Evolutionary conservation across 2,888 invertebrate genomes (phyloP), one percentile per base, ranked within the genome.

Genomic region (Aproaerema taeniolella): DNA sequence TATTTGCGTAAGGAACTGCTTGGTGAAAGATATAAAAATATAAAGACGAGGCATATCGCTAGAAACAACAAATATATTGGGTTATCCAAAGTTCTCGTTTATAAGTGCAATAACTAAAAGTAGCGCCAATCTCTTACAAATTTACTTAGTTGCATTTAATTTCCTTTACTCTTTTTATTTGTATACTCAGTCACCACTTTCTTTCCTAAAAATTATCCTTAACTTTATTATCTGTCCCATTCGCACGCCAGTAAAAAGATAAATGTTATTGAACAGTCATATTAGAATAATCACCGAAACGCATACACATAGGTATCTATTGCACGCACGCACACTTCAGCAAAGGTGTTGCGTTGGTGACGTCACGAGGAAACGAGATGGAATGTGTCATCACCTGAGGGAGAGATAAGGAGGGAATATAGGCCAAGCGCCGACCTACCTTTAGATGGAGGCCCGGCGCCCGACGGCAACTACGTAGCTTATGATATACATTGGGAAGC

Each of bases 401-500:
- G 67, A 37, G 42, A 38, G 66, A 81, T 49, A 48, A 61, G 56
- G 81, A 74, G 30, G 50, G 61, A 85, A 86, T 83, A 80, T 86
- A 86, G 85, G 85, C 66, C 85, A 85, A 80, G 78, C 75, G 69
- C 78, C 81, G 82, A 81, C 83, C 83, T 77, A 81, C 79, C 82
- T 79, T 69, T 69, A 70, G 73, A 80, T 76, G 68, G 67, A 67
- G 62, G 66, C 70, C 56, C 59, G 61, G 60, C 72, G 72, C 66
- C 73, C n/a, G 67, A 77, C 64, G 65, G 55, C 60, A 54, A 58
- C 35, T 58, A 53, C 54, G 61, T 47, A 62, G 61, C 63, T 69
- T 63, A 75, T 69, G 71, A 74, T 69, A 71, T n/a, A 65, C 70
- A 70, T 64, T 68, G 62, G 44, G 52, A 46, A 52, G 58, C 56